Evolutionary conservation across 2,113 vertebrate species (phyloP), one percentile per base, ranked within the genome.

Genomic region (Bambusicola thoracicus): DNA sequence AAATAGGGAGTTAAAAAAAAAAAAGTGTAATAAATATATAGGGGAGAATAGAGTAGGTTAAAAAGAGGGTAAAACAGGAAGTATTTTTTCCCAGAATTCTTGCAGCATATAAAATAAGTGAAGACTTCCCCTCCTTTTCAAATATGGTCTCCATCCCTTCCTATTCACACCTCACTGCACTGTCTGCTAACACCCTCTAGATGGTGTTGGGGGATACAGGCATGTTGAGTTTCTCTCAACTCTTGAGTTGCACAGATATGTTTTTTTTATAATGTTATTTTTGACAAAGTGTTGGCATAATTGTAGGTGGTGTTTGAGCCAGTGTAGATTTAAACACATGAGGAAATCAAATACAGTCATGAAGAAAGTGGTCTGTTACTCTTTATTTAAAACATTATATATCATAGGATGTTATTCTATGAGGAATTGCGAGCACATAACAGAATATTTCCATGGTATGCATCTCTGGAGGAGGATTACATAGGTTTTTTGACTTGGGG

Each of bases 231-330:
- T 91, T 77, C 59, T 90, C n/a, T 43, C 59, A 43, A 18, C 75
- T 81, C 41, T 16, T 40, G 21, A 77, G 53, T 87, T 80, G 74
- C 41, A 69, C 30, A 66, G 58, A 58, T 70, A 44, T 0, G 7
- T 70, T 11, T 68, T 72, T 41, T 40, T 10, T 65, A 30, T 38
- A 48, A 46, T 77, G 78, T 78, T 93, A 92, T 94, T 90, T 94
- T 83, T 90, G 94, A 78, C 8, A 5, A 91, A 62, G 90, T 81
- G 93, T 94, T 97, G 94, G 74, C 95, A 95, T 88, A 81, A 82
- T 88, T 77, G 97, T 96, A 84, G 97, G 95, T 96, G 96, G 94
- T 95, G 92, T 94, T 95, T 81, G 88, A 95, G 48, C 76, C 70
- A 79, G 32, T 92, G 76, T 77, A 63, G 85, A 92, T 92, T 83